Evolutionary conservation across 1,140 invertebrate species (phyloP).

Genomic region (Dreissena polymorpha): DNA sequence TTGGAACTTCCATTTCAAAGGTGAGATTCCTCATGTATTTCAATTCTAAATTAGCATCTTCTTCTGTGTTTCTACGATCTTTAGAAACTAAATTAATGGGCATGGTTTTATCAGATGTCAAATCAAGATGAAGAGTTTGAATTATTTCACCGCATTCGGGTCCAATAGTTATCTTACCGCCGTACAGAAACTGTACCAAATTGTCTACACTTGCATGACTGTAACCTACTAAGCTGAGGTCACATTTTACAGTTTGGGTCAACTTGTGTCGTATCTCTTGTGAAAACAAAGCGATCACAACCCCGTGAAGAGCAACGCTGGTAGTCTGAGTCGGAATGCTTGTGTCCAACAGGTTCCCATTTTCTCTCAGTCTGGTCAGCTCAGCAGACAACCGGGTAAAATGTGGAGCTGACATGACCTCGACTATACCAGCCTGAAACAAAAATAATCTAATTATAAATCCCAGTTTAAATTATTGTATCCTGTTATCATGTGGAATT

Average conservation of each 20-base stretch:
- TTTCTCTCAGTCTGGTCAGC: neutral
- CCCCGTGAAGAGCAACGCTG: slow-evolving; percentile 12
- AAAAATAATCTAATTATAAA: too few relatives aligned
- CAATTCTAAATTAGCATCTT: slow-evolving; percentile 29
- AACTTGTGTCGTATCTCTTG: slow-evolving; percentile 1
- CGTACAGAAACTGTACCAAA: slow-evolving; percentile 40
- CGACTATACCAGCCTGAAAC: too few relatives aligned
- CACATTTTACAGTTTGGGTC: neutral
- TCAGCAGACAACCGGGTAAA: slow-evolving; percentile 23
- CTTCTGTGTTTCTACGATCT: slow-evolving; percentile 11
- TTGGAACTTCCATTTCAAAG: slow-evolving; percentile 48
- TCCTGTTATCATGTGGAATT: too few relatives aligned
- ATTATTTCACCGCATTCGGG: slow-evolving; percentile 20
- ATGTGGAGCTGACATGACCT: slow-evolving; percentile 32
- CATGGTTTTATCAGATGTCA: slow-evolving; percentile 34
- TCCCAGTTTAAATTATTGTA: too few relatives aligned
- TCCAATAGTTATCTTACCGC: slow-evolving; percentile 16
- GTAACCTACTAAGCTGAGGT: slow-evolving; percentile 11
- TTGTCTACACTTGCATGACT: slow-evolving; percentile 18
- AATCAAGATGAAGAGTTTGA: slow-evolving; percentile 25
- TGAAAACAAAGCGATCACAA: slow-evolving; percentile 33
- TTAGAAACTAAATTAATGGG: slow-evolving; percentile 27
- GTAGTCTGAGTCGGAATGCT: neutral
- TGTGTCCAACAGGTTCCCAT: slow-evolving; percentile 27
- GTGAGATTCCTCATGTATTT: slow-evolving; percentile 38